phyloP scores from a whole-genome alignment of 2,113 vertebrate species.

The Pandion haliaetus region DNA sequence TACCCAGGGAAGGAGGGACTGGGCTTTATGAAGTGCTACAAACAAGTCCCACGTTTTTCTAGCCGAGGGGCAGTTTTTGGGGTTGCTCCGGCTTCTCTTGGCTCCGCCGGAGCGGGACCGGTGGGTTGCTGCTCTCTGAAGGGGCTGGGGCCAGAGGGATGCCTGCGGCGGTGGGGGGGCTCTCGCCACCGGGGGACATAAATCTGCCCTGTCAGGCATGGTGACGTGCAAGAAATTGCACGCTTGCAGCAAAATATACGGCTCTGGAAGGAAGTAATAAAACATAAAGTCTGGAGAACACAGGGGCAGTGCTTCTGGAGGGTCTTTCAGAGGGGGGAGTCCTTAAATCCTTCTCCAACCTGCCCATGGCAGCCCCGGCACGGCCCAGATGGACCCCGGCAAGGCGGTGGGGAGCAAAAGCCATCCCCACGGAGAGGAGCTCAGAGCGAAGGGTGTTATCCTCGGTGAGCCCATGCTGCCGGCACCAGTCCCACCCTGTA shows the following conservation, averaged over 20 bases:
- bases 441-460: not conserved
- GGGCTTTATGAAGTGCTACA: not conserved
- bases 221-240: not conserved
- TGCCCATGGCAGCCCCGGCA: fast-evolving
- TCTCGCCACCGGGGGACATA: fast-evolving
- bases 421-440: not conserved
- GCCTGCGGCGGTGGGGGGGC: fast-evolving
- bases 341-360: not conserved
- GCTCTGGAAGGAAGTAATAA: not conserved
- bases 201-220: not conserved
- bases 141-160: not conserved
- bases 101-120: fast-evolving
- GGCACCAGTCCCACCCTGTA: not conserved
- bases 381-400: fast-evolving
- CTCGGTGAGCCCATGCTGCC: not conserved
- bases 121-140: not conserved
- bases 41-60: not conserved
- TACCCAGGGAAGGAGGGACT: not conserved
- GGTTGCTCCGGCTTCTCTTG: not conserved
- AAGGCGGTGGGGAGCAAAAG: not conserved
- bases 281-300: not conserved
- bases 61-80: not conserved
- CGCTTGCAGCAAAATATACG: not conserved
- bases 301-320: not conserved
- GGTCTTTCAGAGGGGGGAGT: fast-evolving